Percentiles rank a stretch among this genome's conserved stretches.
Conservation (phyloP, 2,113 vertebrate species). For the Bettongia penicillata region DNA sequence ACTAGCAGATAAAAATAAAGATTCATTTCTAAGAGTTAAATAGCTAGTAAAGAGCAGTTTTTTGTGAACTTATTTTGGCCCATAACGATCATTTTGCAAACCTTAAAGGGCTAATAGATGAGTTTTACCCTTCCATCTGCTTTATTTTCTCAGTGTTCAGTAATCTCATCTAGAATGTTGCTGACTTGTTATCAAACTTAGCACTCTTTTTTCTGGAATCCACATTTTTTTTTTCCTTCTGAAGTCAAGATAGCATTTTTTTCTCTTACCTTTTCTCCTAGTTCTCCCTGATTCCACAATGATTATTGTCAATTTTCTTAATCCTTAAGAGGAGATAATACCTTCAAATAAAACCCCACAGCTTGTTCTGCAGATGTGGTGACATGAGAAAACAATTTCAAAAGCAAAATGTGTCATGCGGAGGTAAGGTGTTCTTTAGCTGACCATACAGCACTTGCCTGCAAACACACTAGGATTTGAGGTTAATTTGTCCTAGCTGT, state of each 20-base stretch:
- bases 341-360: neutral
- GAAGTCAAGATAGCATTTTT: neutral
- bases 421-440: neutral
- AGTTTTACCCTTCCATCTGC: neutral
- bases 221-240: neutral
- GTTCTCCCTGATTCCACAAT: neutral
- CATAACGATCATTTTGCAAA: neutral
- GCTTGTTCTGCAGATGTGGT: neutral
- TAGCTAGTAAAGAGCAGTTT: neutral
- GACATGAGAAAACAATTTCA: neutral
- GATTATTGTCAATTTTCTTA: neutral
- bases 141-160: neutral
- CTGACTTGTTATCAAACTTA: slow-evolving; percentile 6
- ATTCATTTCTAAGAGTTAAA: neutral
- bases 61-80: neutral
- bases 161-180: slow-evolving; percentile 15
- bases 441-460: neutral
- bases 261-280: neutral
- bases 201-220: neutral
- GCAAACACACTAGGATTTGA: neutral
- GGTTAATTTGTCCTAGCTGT: neutral
- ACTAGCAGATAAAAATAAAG: neutral
- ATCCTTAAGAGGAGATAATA: neutral
- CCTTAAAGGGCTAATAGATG: neutral
- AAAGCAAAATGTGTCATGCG: neutral